phyloP scores from a whole-genome alignment of 2,888 invertebrate genomes.

The Abrostola triplasia region DNA sequence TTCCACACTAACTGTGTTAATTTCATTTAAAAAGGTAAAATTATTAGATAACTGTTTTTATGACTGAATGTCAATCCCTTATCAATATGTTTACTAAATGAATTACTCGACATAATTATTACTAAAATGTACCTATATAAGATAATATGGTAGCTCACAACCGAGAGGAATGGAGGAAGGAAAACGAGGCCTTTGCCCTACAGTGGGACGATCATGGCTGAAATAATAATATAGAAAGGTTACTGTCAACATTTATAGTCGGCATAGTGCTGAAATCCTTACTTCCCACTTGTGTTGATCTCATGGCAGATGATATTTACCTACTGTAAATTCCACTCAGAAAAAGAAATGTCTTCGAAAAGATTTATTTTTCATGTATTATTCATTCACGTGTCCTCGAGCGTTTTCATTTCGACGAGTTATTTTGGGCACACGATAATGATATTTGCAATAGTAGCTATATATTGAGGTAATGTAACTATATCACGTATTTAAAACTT shows the following conservation, averaged over 20 bases:
- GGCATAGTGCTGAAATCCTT: slow-evolving; percentile 21
- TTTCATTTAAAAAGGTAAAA: slow-evolving; percentile 75
- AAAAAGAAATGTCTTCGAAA: slow-evolving; percentile 74
- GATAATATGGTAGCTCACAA: no score
- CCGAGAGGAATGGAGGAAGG: no score
- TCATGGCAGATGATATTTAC: slow-evolving; percentile 70
- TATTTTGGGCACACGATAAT: slow-evolving; percentile 81
- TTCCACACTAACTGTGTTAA: slow-evolving; percentile 77
- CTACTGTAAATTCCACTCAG: slow-evolving; percentile 75
- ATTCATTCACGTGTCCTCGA: slow-evolving; percentile 83
- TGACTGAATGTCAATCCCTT: slow-evolving; percentile 47
- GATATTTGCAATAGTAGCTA: slow-evolving; percentile 75
- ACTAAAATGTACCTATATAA: not conserved
- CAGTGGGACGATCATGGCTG: no score
- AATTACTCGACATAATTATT: not conserved
- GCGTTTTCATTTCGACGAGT: slow-evolving; percentile 82
- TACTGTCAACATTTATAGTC: not conserved
- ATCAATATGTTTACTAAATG: slow-evolving; percentile 11
- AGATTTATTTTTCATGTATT: slow-evolving; percentile 87
- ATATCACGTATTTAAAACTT: not conserved
- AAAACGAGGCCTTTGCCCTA: no score
- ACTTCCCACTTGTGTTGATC: slow-evolving; percentile 63
- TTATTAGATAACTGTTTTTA: slow-evolving; percentile 55
- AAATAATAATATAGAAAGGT: not conserved
- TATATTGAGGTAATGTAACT: not conserved